A percentile compares a stretch with the other conserved stretches of the same genome.
phyloP scores from a whole-genome alignment of 2,113 vertebrate genomes.

The Ictidomys tridecemlineatus region DNA sequence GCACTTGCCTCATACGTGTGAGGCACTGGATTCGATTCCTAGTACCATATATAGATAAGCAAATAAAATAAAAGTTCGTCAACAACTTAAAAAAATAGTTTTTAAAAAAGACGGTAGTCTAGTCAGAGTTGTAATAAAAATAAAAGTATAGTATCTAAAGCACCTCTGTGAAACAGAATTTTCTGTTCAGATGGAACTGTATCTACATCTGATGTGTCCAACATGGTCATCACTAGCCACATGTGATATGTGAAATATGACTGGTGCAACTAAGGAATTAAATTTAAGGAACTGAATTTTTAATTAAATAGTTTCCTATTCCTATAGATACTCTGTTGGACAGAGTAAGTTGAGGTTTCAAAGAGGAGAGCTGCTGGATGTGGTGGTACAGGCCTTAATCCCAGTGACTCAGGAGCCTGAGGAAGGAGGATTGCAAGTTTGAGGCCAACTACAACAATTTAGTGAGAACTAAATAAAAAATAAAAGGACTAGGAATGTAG shows the following conservation, averaged over 20 bases:
- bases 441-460: too few species aligned
- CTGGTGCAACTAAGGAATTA: slow-evolving; percentile 17
- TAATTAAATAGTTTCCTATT: slow-evolving; percentile 51
- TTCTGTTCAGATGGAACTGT: background rate
- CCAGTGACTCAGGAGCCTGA: too few species aligned
- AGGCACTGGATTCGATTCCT: too few species aligned
- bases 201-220: background rate
- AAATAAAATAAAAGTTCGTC: too few species aligned
- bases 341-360: background rate
- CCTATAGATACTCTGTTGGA: background rate
- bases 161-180: slow-evolving; percentile 44
- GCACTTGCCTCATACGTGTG: too few species aligned
- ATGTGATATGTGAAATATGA: slow-evolving; percentile 30
- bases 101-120: background rate
- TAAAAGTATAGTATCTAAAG: background rate
- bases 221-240: background rate
- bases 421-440: too few species aligned
- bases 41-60: too few species aligned
- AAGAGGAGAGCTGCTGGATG: background rate
- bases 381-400: background rate
- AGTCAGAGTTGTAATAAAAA: slow-evolving; percentile 41
- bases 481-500: too few species aligned
- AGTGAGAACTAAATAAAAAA: too few species aligned
- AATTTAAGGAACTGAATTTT: slow-evolving; percentile 43
- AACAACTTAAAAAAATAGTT: too few species aligned